These are phyloP conservation scores for Sphaerophoria taeniata DNA, from an alignment of 2,888 invertebrate genomes.

Conservation along the genomic window DNA sequence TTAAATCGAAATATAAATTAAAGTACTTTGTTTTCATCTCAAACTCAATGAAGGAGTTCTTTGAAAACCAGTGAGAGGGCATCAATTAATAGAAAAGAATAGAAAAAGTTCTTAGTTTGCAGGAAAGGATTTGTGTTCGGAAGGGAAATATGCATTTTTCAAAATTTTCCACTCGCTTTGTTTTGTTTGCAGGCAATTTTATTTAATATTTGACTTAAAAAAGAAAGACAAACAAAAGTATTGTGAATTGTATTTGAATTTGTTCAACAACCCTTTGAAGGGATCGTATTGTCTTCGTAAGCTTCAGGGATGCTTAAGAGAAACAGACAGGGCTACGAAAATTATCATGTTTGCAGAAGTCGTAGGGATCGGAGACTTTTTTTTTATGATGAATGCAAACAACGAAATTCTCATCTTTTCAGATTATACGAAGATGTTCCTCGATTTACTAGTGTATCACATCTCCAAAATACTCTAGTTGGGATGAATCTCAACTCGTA, in stretches of 20 bases:
- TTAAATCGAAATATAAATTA: constrained; percentile 68
- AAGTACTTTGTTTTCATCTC: constrained; percentile 42
- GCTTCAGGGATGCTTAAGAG: neutral
- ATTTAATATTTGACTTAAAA: neutral
- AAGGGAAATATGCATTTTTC: neutral
- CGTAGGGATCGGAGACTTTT: too few relatives aligned
- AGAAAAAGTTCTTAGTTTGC: neutral
- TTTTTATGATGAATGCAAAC: too few relatives aligned
- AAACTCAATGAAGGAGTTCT: too few relatives aligned
- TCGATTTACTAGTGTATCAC: too few relatives aligned
- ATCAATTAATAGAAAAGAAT: neutral
- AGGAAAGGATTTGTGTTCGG: neutral
- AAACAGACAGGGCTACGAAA: neutral
- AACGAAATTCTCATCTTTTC: too few relatives aligned
- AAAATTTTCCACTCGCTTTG: neutral
- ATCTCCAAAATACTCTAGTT: too few relatives aligned
- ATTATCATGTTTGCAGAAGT: neutral
- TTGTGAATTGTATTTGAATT: too few relatives aligned
- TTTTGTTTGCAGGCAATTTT: neutral
- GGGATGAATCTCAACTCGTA: too few relatives aligned
- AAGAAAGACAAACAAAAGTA: too few relatives aligned
- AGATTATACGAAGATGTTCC: too few relatives aligned
- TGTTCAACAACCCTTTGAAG: neutral
- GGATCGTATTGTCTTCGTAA: too few relatives aligned
- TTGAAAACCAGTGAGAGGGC: too few relatives aligned